These are phyloP conservation scores for Mystacornis crossleyi DNA, from an alignment of 2,113 vertebrate species.

Conservation along the genomic window DNA sequence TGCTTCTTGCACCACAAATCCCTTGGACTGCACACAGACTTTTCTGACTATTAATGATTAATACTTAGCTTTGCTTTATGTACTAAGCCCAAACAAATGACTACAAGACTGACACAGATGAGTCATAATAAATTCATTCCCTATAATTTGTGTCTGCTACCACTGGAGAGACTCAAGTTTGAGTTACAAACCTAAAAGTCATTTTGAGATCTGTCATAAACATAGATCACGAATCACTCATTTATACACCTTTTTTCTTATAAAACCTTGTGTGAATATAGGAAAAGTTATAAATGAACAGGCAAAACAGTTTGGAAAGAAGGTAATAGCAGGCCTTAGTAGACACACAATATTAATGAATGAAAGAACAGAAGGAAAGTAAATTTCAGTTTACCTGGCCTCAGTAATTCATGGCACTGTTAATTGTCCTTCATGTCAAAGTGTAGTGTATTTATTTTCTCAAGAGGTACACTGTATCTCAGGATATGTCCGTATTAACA, in stretches of 20 bases:
- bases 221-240: neutral
- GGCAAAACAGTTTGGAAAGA: neutral
- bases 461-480: neutral
- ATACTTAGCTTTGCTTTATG: neutral
- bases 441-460: neutral
- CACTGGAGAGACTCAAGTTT: neutral
- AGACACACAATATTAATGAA: neutral
- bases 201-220: neutral
- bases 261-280: neutral
- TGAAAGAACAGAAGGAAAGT: neutral
- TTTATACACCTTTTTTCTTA: neutral
- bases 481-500: constrained; percentile 31
- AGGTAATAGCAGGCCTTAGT: neutral
- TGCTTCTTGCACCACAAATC: neutral
- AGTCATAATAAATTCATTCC: neutral
- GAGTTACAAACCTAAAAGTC: constrained; percentile 5
- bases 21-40: accelerated
- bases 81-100: constrained; percentile 11
- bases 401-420: neutral
- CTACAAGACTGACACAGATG: neutral
- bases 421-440: neutral
- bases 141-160: constrained; percentile 4
- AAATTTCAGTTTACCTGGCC: constrained; percentile 54
- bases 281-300: neutral
- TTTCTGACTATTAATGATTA: neutral